Conservation (phyloP, 2,797 vertebrate genomes). For the Amblyraja radiata region DNA sequence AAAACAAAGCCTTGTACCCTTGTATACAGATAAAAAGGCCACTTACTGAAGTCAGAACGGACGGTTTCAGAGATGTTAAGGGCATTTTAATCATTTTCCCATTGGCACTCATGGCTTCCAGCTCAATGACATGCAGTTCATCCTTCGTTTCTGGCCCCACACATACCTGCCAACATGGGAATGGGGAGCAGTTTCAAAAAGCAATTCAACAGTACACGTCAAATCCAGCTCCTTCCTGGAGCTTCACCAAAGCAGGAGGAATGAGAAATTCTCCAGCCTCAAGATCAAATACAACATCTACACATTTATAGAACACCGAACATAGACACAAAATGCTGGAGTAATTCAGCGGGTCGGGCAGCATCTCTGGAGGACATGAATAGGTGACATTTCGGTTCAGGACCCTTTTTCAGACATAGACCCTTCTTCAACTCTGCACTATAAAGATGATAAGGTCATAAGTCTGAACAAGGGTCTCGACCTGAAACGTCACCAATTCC, state of each 20-base stretch:
- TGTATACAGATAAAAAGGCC: not conserved
- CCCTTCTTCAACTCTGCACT: too few relatives aligned
- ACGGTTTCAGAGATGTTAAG: slow-evolving; percentile 26
- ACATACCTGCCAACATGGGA: not conserved
- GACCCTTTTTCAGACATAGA: too few relatives aligned
- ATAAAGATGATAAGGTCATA: too few relatives aligned
- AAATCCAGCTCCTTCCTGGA: not conserved
- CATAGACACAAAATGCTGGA: too few relatives aligned
- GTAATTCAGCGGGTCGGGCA: too few relatives aligned
- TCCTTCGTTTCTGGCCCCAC: slow-evolving; percentile 6
- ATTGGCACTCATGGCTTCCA: slow-evolving; percentile 19
- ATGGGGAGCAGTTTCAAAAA: not conserved
- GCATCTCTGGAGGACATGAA: too few relatives aligned
- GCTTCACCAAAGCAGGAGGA: not conserved
- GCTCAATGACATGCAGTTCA: slow-evolving; percentile 10
- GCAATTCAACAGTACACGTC: not conserved
- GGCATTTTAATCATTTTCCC: slow-evolving; percentile 24
- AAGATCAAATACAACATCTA: not conserved
- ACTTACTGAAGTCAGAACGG: slow-evolving; percentile 32
- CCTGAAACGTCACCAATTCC: too few relatives aligned
- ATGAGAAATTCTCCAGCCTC: not conserved
- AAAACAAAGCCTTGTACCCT: not conserved
- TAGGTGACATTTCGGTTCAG: too few relatives aligned
- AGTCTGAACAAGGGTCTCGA: too few relatives aligned
- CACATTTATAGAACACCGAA: not conserved